Base-by-base conservation (phyloP, 2,113 vertebrate species). In the Ivindomyrus marchei region DNA sequence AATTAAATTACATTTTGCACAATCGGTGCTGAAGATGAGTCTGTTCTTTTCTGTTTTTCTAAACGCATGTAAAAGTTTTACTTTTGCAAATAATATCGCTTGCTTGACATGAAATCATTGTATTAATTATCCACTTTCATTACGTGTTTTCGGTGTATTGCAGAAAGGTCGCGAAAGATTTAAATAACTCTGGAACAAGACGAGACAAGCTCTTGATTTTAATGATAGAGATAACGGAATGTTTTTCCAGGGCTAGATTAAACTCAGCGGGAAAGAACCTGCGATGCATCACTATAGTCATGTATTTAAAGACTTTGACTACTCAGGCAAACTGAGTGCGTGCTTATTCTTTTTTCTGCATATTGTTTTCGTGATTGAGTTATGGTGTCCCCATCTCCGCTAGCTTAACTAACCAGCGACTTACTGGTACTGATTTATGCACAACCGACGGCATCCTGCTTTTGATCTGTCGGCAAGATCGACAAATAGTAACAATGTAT, bases 201-300 rank as follows among this genome's bases (percentile, higher is more conserved):
- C 19, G 13, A 24, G 45, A 90, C 46, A 89, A 80, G 17, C 36
- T 39, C 7, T 10, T 50, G 84, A 39, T 89, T 88, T 89, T 88
- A 91, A 92, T 93, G 93, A 93, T 94, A 94, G 93, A 93, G 93
- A 94, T 95, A 95, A 95, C 94, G 94, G 95, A 46, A 85, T 47
- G 91, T 94, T 90, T 91, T 80, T 88, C 93, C 89, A 90, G 90
- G 91, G 62, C n/a, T 86, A n/a, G 21, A 49, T 42, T 13, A 47
- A 13, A 86, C 46, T 27, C n/a, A 86, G n/a, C 46, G 84, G 21
- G 84, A 50, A 24, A 46, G 46, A 13, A n/a, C 19, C 46, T 52
- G 47, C 27, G 46, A 49, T 53, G 49, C 46, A 36, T 49, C 85
- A 13, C n/a, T 47, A 49, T 46, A 85, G 21, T 85, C 3, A 19